phyloP scores from a whole-genome alignment of 2,888 invertebrate genomes.

The Venustoraphidia nigricollis region DNA sequence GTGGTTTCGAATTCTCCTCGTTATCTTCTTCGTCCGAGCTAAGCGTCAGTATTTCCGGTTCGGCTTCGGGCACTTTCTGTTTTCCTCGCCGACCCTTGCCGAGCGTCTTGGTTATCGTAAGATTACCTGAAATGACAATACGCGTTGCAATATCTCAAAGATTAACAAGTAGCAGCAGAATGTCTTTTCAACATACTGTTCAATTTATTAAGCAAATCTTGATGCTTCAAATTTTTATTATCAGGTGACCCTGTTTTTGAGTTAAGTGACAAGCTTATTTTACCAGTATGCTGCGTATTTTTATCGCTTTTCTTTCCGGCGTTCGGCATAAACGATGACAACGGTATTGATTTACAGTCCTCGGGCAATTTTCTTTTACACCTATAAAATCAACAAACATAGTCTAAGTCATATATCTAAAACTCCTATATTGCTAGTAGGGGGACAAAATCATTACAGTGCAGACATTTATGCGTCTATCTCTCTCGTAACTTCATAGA shows the following conservation, averaged over 20 bases:
- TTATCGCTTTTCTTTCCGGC: conserved; percentile 26
- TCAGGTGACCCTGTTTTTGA: neutral
- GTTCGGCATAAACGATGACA: neutral
- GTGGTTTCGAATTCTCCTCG: no score
- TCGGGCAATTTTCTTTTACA: conserved; percentile 57
- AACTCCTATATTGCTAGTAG: no score
- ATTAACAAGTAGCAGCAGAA: neutral
- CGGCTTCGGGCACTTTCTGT: conserved; percentile 38
- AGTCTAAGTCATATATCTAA: neutral
- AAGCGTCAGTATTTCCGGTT: conserved; percentile 51
- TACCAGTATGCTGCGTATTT: neutral
- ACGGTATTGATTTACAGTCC: conserved; percentile 40
- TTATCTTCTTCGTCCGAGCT: conserved; percentile 53
- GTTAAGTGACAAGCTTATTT: neutral
- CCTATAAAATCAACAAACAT: conserved; percentile 19
- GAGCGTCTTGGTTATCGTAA: neutral
- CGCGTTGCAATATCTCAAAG: conserved; percentile 28
- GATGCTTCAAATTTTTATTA: neutral
- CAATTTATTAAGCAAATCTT: neutral
- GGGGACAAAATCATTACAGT: no score
- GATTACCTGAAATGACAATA: conserved; percentile 6
- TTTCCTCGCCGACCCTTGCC: conserved; percentile 28
- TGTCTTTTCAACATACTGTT: neutral
- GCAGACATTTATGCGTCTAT: no score
- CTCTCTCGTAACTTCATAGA: no score